phyloP scores from a whole-genome alignment of 2,113 vertebrate species.

The Uropsilus gracilis region DNA sequence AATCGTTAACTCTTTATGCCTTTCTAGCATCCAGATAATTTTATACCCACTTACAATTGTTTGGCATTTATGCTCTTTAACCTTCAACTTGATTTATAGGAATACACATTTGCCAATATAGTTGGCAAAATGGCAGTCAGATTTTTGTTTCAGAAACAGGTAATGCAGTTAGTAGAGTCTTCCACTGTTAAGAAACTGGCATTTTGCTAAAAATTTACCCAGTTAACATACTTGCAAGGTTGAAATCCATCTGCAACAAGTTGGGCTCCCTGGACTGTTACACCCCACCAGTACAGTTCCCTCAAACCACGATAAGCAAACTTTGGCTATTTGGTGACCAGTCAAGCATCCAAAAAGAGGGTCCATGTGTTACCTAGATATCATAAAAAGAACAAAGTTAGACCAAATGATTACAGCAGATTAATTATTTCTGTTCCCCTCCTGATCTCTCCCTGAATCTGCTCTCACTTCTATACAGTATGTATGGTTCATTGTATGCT shows the following conservation, averaged over 20 bases:
- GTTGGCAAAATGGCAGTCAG: neutral
- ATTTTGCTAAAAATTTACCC: neutral
- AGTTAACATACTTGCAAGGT: neutral
- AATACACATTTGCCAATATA: neutral
- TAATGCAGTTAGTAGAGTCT: neutral
- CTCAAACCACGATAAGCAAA: neutral
- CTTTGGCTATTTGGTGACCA: neutral
- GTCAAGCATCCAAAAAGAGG: neutral
- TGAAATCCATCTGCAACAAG: neutral
- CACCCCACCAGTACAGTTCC: neutral
- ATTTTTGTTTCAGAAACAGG: neutral
- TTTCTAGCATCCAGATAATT: neutral
- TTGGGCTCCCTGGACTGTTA: neutral
- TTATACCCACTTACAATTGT: neutral
- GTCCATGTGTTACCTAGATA: neutral
- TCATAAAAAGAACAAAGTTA: constrained; percentile 16
- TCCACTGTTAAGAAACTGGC: neutral
- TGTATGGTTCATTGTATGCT: neutral
- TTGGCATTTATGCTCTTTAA: neutral
- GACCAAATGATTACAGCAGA: neutral
- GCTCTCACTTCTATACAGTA: neutral
- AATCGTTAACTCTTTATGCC: neutral
- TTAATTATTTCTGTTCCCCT: neutral
- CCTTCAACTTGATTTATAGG: neutral
- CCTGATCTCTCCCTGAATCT: neutral